A percentile compares a stretch with the other conserved stretches of the same genome.
phyloP scores from a whole-genome alignment of 2,113 vertebrate genomes.

The Pollimyrus isidori region DNA sequence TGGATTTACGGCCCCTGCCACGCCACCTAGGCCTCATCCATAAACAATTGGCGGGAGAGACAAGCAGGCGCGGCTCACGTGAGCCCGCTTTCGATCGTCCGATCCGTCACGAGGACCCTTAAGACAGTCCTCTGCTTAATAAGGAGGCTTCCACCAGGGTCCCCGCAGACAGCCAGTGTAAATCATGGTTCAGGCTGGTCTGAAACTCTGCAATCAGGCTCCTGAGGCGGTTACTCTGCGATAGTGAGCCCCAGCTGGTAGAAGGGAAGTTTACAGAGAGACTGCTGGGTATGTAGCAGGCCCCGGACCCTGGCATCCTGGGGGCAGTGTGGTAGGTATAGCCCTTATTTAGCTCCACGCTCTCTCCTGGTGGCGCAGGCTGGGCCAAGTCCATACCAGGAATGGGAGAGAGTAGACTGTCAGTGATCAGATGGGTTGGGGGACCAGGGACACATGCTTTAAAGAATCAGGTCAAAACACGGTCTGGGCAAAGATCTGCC shows the following conservation, averaged over 20 bases:
- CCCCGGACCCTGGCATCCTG: background rate
- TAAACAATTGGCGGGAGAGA: conserved; percentile 38
- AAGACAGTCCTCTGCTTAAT: conserved; percentile 49
- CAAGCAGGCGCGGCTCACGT: conserved; percentile 35
- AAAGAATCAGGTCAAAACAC: background rate
- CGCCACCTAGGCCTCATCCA: conserved; percentile 39
- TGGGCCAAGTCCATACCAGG: background rate
- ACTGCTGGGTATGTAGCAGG: background rate
- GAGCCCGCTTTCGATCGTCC: conserved; percentile 34
- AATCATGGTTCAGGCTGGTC: conserved; percentile 31
- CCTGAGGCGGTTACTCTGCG: background rate
- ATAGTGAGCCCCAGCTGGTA: background rate
- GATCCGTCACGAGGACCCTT: conserved; percentile 45
- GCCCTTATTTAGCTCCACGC: background rate
- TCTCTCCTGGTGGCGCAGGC: background rate
- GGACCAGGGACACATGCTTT: background rate
- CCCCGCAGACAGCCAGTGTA: conserved; percentile 31
- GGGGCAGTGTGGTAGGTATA: background rate
- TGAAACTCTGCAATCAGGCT: background rate
- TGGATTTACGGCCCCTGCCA: conserved; percentile 44
- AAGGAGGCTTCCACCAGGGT: conserved; percentile 44
- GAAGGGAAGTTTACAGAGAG: background rate
- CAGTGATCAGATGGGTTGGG: background rate
- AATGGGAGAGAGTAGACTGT: background rate
- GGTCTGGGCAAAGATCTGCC: background rate